Conservation (phyloP, 2,113 vertebrate genomes). For the Mormyrus lacerda region DNA sequence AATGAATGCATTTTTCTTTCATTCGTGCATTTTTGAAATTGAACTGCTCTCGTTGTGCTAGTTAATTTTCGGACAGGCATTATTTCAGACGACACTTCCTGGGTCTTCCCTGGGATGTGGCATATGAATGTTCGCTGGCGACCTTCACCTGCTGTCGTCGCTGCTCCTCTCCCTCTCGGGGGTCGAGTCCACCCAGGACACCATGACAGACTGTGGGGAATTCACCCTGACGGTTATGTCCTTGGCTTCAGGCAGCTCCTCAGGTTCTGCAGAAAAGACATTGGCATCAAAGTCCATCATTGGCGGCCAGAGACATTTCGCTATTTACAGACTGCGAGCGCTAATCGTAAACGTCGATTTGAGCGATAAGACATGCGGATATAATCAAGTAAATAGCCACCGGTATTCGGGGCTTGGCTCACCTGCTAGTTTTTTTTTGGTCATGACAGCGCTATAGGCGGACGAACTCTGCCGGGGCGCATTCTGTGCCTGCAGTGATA, state of each 20-base stretch:
- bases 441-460: constrained; percentile 63
- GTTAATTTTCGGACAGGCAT: neutral
- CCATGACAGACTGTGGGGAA: constrained; percentile 89
- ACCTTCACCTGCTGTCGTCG: constrained; percentile 46
- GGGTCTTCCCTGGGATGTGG: neutral
- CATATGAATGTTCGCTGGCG: neutral
- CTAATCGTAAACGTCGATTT: neutral
- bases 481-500: constrained; percentile 83
- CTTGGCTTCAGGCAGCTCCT: constrained; percentile 67
- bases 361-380: neutral
- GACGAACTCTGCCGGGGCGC: constrained; percentile 67
- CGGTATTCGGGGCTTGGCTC: neutral
- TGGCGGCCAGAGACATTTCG: neutral
- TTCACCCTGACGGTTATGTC: constrained; percentile 87
- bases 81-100: neutral
- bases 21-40: neutral
- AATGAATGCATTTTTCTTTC: neutral
- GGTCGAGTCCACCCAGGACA: constrained; percentile 83
- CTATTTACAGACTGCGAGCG: neutral
- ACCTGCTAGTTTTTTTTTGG: constrained; percentile 69
- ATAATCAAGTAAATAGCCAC: neutral
- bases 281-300: neutral
- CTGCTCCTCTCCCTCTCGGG: constrained; percentile 71
- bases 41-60: neutral
- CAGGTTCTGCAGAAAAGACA: constrained; percentile 65